These are phyloP conservation scores for Caloenas nicobarica DNA, from an alignment of 2,113 vertebrate genomes.

Conservation along the genomic window DNA sequence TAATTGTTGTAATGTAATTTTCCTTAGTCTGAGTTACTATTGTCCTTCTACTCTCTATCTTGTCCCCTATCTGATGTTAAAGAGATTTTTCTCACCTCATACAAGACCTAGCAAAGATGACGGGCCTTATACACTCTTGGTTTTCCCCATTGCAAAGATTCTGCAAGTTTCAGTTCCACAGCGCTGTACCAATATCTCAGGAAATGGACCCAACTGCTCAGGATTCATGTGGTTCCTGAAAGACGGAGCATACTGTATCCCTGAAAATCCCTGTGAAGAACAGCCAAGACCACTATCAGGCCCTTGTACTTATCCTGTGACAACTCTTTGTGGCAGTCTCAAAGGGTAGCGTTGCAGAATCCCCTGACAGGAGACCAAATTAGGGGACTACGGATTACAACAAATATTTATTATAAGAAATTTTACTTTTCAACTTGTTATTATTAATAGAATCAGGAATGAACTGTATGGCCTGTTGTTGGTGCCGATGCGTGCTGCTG, in stretches of 20 bases:
- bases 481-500: neutral
- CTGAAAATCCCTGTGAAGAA: neutral
- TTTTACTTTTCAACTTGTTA: neutral
- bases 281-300: neutral
- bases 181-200: rapidly evolving
- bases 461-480: neutral
- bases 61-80: neutral
- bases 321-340: neutral
- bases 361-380: neutral
- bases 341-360: neutral
- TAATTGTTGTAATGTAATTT: neutral
- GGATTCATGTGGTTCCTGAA: neutral
- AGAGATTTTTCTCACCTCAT: neutral
- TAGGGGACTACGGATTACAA: neutral
- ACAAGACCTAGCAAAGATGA: neutral
- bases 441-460: neutral
- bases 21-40: neutral
- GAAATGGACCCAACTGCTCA: neutral
- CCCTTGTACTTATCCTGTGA: neutral
- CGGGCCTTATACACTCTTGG: neutral
- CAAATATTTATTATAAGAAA: neutral
- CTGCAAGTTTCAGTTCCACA: neutral
- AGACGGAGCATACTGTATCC: neutral
- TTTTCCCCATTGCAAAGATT: neutral
- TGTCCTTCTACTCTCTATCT: neutral